A percentile compares a stretch with the other conserved stretches of the same genome.
Conservation (phyloP, 92 coral and sea anemone species). For the Epizoanthus rinbou region DNA sequence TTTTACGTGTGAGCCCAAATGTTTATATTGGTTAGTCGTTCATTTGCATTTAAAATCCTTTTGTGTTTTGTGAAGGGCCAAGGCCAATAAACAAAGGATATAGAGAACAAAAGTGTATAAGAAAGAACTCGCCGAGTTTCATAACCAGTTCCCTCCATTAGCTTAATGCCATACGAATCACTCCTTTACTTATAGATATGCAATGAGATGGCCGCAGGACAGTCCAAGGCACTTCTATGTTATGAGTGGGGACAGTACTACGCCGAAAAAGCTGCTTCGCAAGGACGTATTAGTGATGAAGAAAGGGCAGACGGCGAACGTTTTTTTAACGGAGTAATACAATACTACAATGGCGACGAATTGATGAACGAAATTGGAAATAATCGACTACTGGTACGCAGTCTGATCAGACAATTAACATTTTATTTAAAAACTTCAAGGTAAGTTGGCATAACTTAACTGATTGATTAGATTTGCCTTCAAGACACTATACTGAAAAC, state of each 20-base stretch:
- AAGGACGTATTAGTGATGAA: conserved; percentile 3
- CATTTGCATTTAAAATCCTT: too few species aligned
- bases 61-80: too few species aligned
- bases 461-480: too few species aligned
- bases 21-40: too few species aligned
- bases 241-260: conserved; percentile 12
- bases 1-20: too few species aligned
- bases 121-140: too few species aligned
- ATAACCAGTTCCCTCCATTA: too few species aligned
- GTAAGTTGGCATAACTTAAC: not conserved
- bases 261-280: conserved; percentile 33
- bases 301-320: conserved; percentile 14
- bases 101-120: too few species aligned
- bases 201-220: conserved; percentile 20
- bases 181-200: not conserved
- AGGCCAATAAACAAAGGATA: too few species aligned
- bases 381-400: not conserved
- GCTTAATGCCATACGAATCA: too few species aligned
- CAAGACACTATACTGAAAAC: too few species aligned
- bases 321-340: not conserved
- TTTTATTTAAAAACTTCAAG: conserved; percentile 20
- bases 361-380: conserved; percentile 16
- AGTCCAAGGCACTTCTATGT: conserved; percentile 10
- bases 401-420: not conserved
- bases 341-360: conserved; percentile 13